Percentiles rank a stretch among this genome's conserved stretches.
Evolutionary conservation across 2,888 invertebrate genomes (phyloP).

Genomic region (Synergus itoensis): DNA sequence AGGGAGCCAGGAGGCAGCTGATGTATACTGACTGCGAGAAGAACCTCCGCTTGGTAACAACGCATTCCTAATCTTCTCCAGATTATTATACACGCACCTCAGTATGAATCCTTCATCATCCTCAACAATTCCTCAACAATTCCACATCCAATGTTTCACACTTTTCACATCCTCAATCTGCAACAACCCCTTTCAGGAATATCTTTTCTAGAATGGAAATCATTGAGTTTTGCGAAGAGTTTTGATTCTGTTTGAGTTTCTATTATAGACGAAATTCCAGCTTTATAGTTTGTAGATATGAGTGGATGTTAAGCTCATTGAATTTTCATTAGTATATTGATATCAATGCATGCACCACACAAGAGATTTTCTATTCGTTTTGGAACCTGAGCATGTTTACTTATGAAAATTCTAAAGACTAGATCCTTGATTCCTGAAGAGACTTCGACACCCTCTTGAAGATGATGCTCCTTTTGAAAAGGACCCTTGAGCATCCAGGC

Average conservation of each 20-base stretch:
- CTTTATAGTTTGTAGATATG: neutral
- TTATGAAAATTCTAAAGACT: constrained; percentile 53
- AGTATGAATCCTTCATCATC: neutral
- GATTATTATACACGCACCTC: constrained; percentile 22
- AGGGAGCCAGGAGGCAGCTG: constrained; percentile 72
- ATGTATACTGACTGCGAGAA: constrained; percentile 71
- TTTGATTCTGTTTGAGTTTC: too few relatives aligned
- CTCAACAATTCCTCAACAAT: neutral
- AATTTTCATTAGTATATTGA: constrained; percentile 6
- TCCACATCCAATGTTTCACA: neutral
- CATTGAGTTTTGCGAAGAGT: neutral
- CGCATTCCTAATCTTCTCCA: constrained; percentile 47
- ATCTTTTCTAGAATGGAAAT: neutral
- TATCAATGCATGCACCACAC: neutral
- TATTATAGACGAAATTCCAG: neutral
- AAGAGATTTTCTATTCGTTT: constrained; percentile 1
- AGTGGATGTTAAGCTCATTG: constrained; percentile 1
- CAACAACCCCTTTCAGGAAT: neutral
- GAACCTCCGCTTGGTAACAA: constrained; percentile 70
- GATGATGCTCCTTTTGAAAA: constrained; percentile 44
- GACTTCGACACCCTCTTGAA: constrained; percentile 26
- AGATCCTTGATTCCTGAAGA: constrained; percentile 22
- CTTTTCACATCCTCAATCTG: neutral
- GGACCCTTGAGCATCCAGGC: constrained; percentile 47
- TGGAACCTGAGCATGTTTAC: constrained; percentile 44